Percentiles rank a stretch among this genome's conserved stretches.
Conservation (phyloP, 2,888 invertebrate species). For the Monopis laevigella region DNA sequence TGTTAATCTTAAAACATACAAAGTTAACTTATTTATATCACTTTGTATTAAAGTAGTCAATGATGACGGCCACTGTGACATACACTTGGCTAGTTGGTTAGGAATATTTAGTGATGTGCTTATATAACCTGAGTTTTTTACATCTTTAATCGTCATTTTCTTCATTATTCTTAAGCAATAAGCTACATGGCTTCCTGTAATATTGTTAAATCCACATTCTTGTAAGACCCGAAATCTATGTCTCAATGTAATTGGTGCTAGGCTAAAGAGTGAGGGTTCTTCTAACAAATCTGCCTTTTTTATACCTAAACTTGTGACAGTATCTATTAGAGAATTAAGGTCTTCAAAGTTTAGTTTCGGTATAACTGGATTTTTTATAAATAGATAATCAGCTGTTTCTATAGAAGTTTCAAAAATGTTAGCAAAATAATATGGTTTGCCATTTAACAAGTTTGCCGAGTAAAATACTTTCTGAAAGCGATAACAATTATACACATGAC, state of each 20-base stretch:
- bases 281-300: slow-evolving; percentile 30
- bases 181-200: slow-evolving; percentile 29
- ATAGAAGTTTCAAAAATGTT: slow-evolving; percentile 36
- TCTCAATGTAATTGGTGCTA: slow-evolving; percentile 44
- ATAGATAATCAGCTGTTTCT: slow-evolving; percentile 36
- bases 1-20: slow-evolving; percentile 42
- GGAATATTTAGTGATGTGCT: slow-evolving; percentile 37
- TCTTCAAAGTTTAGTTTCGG: slow-evolving; percentile 32
- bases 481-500: too few species aligned
- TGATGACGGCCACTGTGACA: slow-evolving; percentile 60
- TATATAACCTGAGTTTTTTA: slow-evolving; percentile 35
- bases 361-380: slow-evolving; percentile 41
- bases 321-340: slow-evolving; percentile 29
- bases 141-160: slow-evolving; percentile 36
- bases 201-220: slow-evolving; percentile 45
- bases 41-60: slow-evolving; percentile 44
- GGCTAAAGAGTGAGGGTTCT: slow-evolving; percentile 40
- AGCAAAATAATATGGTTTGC: slow-evolving; percentile 24
- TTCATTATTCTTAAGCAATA: slow-evolving; percentile 40
- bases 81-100: slow-evolving; percentile 45
- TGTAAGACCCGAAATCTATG: slow-evolving; percentile 41
- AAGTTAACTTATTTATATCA: slow-evolving; percentile 35
- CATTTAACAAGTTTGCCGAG: neutral
- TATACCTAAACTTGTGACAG: slow-evolving; percentile 39
- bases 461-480: neutral